phyloP scores from a whole-genome alignment of 2,797 vertebrate genomes.

The Morus bassanus region DNA sequence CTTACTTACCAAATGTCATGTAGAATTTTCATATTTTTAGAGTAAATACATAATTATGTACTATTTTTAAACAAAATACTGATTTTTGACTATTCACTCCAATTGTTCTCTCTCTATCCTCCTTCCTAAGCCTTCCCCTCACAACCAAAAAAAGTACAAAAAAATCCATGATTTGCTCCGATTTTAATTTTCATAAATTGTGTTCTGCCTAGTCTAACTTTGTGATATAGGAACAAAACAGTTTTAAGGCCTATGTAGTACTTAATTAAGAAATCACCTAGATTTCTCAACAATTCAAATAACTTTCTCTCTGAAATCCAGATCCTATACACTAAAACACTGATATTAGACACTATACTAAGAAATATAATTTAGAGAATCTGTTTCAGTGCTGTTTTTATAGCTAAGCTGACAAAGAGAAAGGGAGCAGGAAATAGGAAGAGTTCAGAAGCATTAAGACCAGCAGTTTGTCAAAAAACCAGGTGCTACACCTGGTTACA shows the following conservation, averaged over 20 bases:
- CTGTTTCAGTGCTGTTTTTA: background rate
- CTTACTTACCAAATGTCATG: constrained; percentile 35
- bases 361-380: background rate
- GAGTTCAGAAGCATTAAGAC: background rate
- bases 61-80: constrained; percentile 42
- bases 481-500: background rate
- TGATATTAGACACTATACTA: background rate
- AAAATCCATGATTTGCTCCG: background rate
- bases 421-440: background rate
- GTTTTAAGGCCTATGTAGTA: background rate
- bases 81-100: constrained; percentile 20
- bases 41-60: constrained; percentile 34
- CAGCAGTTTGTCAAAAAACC: background rate
- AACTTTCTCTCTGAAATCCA: background rate
- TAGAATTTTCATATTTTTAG: constrained; percentile 52
- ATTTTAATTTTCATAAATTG: background rate
- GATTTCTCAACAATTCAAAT: background rate
- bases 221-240: background rate
- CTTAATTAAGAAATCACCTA: background rate
- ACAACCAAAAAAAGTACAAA: background rate
- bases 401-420: background rate
- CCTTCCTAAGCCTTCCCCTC: background rate
- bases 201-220: background rate
- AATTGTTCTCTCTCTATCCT: constrained; percentile 3
- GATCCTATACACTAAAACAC: background rate